Percentiles rank a stretch among this genome's conserved stretches.
These are phyloP conservation scores for Charina bottae DNA, from an alignment of 2,113 vertebrate genomes.

Conservation along the genomic window DNA sequence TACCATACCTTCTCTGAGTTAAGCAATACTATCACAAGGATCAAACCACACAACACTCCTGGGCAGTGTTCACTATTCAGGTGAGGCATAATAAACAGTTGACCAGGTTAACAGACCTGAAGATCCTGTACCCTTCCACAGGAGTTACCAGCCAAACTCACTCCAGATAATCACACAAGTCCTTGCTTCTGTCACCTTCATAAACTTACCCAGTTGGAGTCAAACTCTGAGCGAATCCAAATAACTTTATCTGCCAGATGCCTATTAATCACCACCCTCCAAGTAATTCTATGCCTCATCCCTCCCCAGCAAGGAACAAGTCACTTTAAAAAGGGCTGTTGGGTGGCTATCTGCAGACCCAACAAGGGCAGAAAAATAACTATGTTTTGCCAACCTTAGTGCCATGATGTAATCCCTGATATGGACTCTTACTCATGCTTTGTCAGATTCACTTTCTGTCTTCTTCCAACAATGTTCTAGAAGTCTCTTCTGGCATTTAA, in stretches of 20 bases:
- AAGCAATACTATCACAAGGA: not conserved
- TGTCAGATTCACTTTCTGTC: not conserved
- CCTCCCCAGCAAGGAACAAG: not conserved
- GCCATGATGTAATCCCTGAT: not conserved
- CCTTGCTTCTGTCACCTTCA: not conserved
- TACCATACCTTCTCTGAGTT: not conserved
- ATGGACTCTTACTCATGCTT: not conserved
- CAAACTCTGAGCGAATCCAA: not conserved
- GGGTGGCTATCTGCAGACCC: not conserved
- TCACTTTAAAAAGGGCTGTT: not conserved
- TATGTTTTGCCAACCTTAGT: not conserved
- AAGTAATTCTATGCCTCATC: not conserved
- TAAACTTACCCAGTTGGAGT: not conserved
- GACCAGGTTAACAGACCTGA: not conserved
- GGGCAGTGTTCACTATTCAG: not conserved
- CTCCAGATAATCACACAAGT: not conserved
- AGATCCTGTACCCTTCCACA: not conserved
- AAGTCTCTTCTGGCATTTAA: not conserved
- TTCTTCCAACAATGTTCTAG: not conserved
- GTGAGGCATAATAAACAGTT: not conserved
- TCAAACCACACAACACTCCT: not conserved
- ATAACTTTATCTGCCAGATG: not conserved
- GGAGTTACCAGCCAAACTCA: not conserved
- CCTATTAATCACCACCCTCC: not conserved
- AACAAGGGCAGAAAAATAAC: not conserved